phyloP scores from a whole-genome alignment of 2,113 vertebrate species.

The Peromyscus polionotus region DNA sequence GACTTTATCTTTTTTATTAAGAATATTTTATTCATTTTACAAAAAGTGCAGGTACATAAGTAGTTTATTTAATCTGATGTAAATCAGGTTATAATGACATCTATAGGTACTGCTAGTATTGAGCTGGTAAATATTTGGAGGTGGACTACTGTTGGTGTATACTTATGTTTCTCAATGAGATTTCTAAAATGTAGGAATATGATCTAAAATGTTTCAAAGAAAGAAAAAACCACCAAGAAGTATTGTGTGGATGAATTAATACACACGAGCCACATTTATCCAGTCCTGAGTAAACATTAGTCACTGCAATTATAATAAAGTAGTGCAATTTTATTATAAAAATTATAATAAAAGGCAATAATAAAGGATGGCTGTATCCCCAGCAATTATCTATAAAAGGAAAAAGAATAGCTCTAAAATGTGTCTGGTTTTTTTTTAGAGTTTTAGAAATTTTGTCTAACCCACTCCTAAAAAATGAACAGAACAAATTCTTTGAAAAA shows the following conservation, averaged over 20 bases:
- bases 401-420: background rate
- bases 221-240: background rate
- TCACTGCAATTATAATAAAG: background rate
- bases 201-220: background rate
- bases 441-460: conserved; percentile 5
- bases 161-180: background rate
- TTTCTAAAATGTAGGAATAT: background rate
- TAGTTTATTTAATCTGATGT: background rate
- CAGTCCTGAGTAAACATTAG: background rate
- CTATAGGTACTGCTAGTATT: background rate
- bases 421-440: background rate
- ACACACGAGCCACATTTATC: background rate
- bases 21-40: too few species aligned
- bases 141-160: background rate
- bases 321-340: background rate
- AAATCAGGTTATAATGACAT: conserved; percentile 7
- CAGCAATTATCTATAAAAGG: background rate
- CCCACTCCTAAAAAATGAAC: background rate
- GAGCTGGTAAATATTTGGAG: background rate
- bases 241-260: background rate
- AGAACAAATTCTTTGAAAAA: background rate
- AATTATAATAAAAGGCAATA: background rate
- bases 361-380: background rate
- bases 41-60: background rate
- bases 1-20: background rate